Base-by-base conservation (phyloP, 2,113 vertebrate genomes). In the Xyliphius kryptos region DNA sequence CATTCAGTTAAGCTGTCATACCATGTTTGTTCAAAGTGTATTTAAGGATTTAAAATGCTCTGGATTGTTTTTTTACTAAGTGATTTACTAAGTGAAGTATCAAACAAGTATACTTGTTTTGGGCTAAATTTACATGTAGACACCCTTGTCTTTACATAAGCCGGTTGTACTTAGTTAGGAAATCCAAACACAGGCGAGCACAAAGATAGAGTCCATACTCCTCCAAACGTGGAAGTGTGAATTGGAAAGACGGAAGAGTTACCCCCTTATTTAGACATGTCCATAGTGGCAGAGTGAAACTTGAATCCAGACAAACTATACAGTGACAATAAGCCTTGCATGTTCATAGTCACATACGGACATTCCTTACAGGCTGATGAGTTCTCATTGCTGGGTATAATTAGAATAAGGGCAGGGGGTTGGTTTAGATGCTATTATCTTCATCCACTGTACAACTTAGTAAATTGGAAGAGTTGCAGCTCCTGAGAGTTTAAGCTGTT, bases 301-400 rank as follows among this genome's bases (percentile, higher is more conserved):
- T 13, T 54, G 67, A 74, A 22, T 66, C 56, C 60, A 48, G 38
- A 44, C 49, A 10, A 66, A 37, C 38, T 37, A 32, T 61, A 43
- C n/a, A 56, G 59, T 49, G 49, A 47, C 58, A 54, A 59, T 66
- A 69, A 51, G 52, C 47, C 44, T 53, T 66, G 58, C 16, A 32
- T 71, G 58, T 49, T 72, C 40, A 62, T 58, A 66, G 58, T 61
- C 70, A 75, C 75, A 77, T 72, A 77, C 74, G 73, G 67, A 74
- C 76, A 78, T 67, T 64, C 64, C 44, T 50, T 54, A 68, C 47
- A 21, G 59, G 2, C 57, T 11, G 38, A 72, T 63, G 36, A 38
- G 46, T 70, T 54, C 65, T 64, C 67, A 74, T 68, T 69, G 69
- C 68, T 46, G 55, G 70, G 48, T 83, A 85, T 81, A 82, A 80